A percentile compares a stretch with the other conserved stretches of the same genome.
These are phyloP conservation scores for Microcebus murinus DNA, from an alignment of 2,113 vertebrate species.

Conservation along the genomic window DNA sequence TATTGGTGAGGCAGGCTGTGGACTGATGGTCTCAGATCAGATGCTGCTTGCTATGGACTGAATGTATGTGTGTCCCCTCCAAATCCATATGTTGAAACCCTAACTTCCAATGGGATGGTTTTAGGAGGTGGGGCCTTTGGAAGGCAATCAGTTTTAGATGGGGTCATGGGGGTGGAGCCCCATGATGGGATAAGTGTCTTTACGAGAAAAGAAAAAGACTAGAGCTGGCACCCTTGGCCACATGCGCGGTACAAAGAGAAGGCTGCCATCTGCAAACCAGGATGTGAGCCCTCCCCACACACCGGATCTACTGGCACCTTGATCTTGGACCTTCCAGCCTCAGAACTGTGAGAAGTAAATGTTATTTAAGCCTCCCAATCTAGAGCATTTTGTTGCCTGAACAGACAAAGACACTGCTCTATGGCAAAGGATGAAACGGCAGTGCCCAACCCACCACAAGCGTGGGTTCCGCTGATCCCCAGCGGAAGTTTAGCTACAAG, in stretches of 20 bases:
- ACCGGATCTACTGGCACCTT: not conserved
- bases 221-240: not conserved
- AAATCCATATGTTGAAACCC: not conserved
- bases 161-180: not conserved
- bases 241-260: not conserved
- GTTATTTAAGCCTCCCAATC: not conserved
- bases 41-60: not conserved
- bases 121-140: not conserved
- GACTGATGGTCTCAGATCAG: not conserved
- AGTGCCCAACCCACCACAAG: not conserved
- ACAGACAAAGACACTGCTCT: not conserved
- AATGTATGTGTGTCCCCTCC: not conserved
- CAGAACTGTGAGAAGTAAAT: not conserved
- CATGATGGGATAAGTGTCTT: not conserved
- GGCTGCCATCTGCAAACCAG: not conserved
- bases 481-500: not conserved
- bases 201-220: not conserved
- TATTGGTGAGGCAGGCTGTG: not conserved
- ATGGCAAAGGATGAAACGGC: fast-evolving
- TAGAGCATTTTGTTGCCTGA: not conserved
- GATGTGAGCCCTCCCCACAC: not conserved
- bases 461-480: not conserved
- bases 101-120: not conserved
- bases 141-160: not conserved
- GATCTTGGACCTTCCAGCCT: not conserved